Evolutionary conservation across 1,140 invertebrate species (phyloP), one percentile per base, ranked within the genome.

Genomic region (Fragariocoptes setiger): DNA sequence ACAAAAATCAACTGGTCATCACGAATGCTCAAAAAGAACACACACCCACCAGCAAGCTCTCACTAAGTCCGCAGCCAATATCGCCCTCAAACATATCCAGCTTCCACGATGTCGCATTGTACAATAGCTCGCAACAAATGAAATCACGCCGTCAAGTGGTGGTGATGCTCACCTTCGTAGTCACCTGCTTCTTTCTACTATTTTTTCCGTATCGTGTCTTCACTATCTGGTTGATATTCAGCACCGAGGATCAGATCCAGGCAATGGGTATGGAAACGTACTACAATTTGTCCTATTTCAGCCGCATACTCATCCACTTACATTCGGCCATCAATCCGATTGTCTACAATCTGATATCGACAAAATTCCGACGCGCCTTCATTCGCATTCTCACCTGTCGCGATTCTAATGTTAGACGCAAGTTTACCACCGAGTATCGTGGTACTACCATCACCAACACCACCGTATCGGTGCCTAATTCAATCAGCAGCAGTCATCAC

Each of bases 251-350:
- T 17, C 39, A 65, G 39, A 56, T 74, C 45, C 52, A 62, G 45
- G 56, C 58, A 14, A 53, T 77, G 46, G 76, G 76, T 17, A 56
- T 76, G 49, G 74, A 77, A 45, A 64, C 64, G 5, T 85, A 76
- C 59, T 82, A 77, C 57, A 73, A 71, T 52, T 60, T 85, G 38
- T 63, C 85, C 12, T 82, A 77, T 56, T 74, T 82, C 56, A 74
- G 70, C 50, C 65, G 77, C 37, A 66, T 80, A 19, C 76, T 83
- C 72, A 56, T 78, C 15, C 80, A 83, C 57, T 63, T 82, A 16
- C 82, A 83, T 53, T 80, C 76, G 3, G 76, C 76, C 19, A 69
- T 82, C 42, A 85, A 83, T 59, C 79, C 79, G 3, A 77, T 83
- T 47, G 62, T 83, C 14, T 83, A 85, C 57, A 54, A 55, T 20